A percentile compares a stretch with the other conserved stretches of the same genome.
phyloP scores from a whole-genome alignment of 2,888 invertebrate genomes.

The Tridacna crocea region DNA sequence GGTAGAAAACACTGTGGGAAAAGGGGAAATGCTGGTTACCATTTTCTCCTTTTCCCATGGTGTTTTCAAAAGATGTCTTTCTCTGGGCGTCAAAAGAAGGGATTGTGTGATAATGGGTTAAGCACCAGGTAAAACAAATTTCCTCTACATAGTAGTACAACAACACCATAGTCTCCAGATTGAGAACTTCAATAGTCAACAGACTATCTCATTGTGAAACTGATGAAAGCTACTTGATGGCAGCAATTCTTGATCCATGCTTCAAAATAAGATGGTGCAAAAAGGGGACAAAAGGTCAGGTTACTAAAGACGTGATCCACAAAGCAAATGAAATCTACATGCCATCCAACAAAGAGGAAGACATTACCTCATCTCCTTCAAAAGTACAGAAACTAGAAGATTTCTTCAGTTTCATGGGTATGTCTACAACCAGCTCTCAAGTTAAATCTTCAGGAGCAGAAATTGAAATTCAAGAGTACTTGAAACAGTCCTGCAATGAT shows the following conservation, averaged over 20 bases:
- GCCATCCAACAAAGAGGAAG: not conserved
- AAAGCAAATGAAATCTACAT: not conserved
- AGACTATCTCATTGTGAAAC: not conserved
- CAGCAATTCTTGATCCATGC: not conserved
- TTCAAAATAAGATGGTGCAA: not conserved
- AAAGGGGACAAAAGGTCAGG: too few relatives aligned
- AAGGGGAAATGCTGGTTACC: too few relatives aligned
- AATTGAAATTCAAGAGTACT: conserved; percentile 17
- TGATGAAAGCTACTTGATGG: not conserved
- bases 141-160: conserved; percentile 8
- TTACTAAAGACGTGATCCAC: not conserved
- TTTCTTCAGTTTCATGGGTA: conserved; percentile 38
- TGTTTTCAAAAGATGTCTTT: too few relatives aligned
- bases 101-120: too few relatives aligned
- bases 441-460: not conserved
- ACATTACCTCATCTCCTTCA: conserved; percentile 11
- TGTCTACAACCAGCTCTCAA: conserved; percentile 5
- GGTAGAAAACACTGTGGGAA: too few relatives aligned
- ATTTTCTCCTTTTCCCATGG: too few relatives aligned
- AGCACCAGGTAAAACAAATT: conserved; percentile 19
- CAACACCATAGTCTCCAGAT: not conserved
- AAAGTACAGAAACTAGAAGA: conserved; percentile 19
- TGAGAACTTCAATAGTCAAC: not conserved
- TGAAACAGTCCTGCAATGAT: conserved; percentile 12
- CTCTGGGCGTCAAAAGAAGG: too few relatives aligned